Percentiles rank a stretch among this genome's conserved stretches.
These are phyloP conservation scores for Drosophila carrolli DNA, from an alignment of 1,140 invertebrate species.

Conservation along the genomic window DNA sequence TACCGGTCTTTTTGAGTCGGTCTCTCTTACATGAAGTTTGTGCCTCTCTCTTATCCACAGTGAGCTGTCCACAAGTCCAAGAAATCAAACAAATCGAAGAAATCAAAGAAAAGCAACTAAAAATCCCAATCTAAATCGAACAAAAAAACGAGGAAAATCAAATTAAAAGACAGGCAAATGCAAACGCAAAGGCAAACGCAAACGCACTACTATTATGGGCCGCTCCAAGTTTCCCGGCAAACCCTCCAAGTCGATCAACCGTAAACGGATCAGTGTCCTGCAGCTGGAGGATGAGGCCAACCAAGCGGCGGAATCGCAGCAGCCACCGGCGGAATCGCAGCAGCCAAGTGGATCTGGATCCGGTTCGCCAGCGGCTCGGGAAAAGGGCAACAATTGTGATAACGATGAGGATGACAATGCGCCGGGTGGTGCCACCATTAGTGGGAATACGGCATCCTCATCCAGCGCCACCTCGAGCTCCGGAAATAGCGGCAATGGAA, in stretches of 20 bases:
- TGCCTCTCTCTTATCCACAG: conserved; percentile 40
- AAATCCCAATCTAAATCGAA: conserved; percentile 23
- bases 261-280: conserved; percentile 92
- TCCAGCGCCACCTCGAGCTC: conserved; percentile 4
- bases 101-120: conserved; percentile 30
- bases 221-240: conserved; percentile 92
- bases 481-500: conserved; percentile 25
- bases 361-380: conserved; percentile 46
- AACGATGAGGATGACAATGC: conserved; percentile 77
- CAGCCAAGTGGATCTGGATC: conserved; percentile 43
- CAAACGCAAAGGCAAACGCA: conserved; percentile 46
- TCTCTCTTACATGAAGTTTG: conserved; percentile 58
- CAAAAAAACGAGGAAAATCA: conserved; percentile 24
- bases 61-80: conserved; percentile 25
- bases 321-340: conserved; percentile 34
- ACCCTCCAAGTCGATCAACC: conserved; percentile 92
- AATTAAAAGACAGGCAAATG: conserved; percentile 48
- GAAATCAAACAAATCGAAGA: conserved; percentile 7
- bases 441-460: conserved; percentile 17
- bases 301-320: conserved; percentile 41
- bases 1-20: conserved; percentile 65
- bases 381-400: conserved; percentile 80
- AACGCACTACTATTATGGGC: conserved; percentile 75
- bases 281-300: conserved; percentile 85
- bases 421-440: conserved; percentile 51